Base-by-base conservation (phyloP, 1,140 invertebrate genomes). In the Penaeus vannamei region DNA sequence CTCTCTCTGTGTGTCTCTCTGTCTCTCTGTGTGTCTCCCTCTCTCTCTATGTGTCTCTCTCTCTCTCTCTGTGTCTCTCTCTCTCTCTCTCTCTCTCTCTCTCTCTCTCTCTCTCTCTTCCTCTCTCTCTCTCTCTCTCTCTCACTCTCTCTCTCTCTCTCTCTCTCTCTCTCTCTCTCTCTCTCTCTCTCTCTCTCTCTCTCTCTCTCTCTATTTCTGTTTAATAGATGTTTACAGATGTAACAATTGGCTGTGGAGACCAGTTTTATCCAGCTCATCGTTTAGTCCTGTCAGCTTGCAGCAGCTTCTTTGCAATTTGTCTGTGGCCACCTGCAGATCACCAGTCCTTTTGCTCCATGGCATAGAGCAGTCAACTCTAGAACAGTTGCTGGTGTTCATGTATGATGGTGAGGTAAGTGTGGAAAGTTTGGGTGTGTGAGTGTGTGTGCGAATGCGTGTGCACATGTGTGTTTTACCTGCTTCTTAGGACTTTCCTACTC, bases 211-310 rank as follows among this genome's bases (percentile, higher is more conserved):
- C 72, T 76, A 22, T 17, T 1, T 32, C 22, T 36, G 1, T 12
- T 14, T 76, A 87, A 80, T 80, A 87, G 83, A 46, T 87, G 26
- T 87, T 69, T 23, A 87, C 86, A 20, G 86, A 87, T 83, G 86
- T 87, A 17, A 87, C 80, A 17, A 61, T 87, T 22, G 72, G 77
- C 1, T 87, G 86, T 72, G 86, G 86, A 17, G 80, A 83, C n/a
- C 86, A 87, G 62, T 87, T 87, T 36, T 87, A 87, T 42, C 86
- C 86, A 60, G 86, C 86, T 23, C 86, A 87, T 83, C 86, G 80
- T 1, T 53, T 87, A 53, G 80, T 87, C 1, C 59, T 87, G 62
- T 83, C 86, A 60, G 42, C 80, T 7, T 87, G 86, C 53, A 87
- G 86, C 64, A 87, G 64, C 62, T 87, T 87, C 60, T 83, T 87